phyloP scores from a whole-genome alignment of 2,888 invertebrate genomes.

The Drosophila limbata region DNA sequence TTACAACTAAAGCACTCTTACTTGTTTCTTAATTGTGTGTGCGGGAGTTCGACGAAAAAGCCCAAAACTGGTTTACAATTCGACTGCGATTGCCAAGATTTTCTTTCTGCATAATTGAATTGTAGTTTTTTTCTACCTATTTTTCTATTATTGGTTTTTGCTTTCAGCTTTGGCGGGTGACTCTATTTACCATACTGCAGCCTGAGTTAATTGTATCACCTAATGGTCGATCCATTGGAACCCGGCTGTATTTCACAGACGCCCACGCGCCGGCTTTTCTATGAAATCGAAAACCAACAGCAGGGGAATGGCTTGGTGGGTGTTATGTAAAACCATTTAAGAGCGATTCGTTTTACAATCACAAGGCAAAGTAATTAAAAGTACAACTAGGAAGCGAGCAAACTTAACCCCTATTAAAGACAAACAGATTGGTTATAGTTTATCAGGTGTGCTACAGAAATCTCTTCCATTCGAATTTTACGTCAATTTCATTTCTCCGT shows the following conservation, averaged over 20 bases:
- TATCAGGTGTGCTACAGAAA: too few species aligned
- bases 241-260: slow-evolving; percentile 29
- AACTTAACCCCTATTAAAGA: neutral
- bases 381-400: slow-evolving; percentile 28
- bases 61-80: slow-evolving; percentile 50
- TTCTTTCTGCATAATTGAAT: slow-evolving; percentile 64
- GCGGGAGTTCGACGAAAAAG: neutral
- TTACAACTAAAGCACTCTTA: too few species aligned
- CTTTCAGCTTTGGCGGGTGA: slow-evolving; percentile 27
- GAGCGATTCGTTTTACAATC: slow-evolving; percentile 37
- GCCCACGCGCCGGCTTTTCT: slow-evolving; percentile 31
- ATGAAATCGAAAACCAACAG: slow-evolving; percentile 2
- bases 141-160: slow-evolving; percentile 7
- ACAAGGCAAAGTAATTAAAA: slow-evolving; percentile 33
- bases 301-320: slow-evolving; percentile 23
- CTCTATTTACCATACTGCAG: slow-evolving; percentile 18
- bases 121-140: slow-evolving; percentile 28
- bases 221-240: slow-evolving; percentile 42
- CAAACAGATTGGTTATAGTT: neutral
- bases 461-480: too few species aligned
- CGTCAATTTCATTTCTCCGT: too few species aligned
- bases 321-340: slow-evolving; percentile 47
- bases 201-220: slow-evolving; percentile 52
- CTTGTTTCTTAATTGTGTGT: slow-evolving; percentile 2
- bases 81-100: slow-evolving; percentile 48